Percentiles rank a stretch among this genome's conserved stretches.
These are phyloP conservation scores for Lamprologus sp. DNA, from an alignment of 2,113 vertebrate genomes.

Conservation along the genomic window DNA sequence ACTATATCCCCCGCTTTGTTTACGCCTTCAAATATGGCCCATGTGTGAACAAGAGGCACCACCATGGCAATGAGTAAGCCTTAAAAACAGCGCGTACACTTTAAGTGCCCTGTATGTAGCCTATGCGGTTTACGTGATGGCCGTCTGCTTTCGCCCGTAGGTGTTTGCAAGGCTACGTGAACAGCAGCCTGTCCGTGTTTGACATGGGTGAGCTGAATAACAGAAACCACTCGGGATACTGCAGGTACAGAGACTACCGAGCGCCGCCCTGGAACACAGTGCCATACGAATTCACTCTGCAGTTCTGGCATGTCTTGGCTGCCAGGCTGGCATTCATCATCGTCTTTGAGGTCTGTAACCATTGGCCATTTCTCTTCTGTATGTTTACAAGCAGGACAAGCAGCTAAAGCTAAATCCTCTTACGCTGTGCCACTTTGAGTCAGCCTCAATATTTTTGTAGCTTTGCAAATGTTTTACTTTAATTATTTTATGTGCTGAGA, in stretches of 20 bases:
- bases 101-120: not conserved
- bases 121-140: not conserved
- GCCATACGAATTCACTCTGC: slow-evolving; percentile 92
- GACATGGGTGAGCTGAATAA: slow-evolving; percentile 80
- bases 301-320: slow-evolving; percentile 96
- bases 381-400: slow-evolving; percentile 42
- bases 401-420: slow-evolving; percentile 39
- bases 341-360: slow-evolving; percentile 88
- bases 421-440: not conserved
- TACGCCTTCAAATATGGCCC: slow-evolving; percentile 96
- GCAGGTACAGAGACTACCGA: slow-evolving; percentile 96
- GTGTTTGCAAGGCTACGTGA: slow-evolving; percentile 92
- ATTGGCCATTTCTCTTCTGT: not conserved
- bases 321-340: slow-evolving; percentile 96
- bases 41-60: slow-evolving; percentile 81
- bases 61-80: slow-evolving; percentile 70
- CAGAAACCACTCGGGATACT: slow-evolving; percentile 76
- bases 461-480: not conserved
- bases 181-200: slow-evolving; percentile 94
- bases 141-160: slow-evolving; percentile 52
- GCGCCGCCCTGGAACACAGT: slow-evolving; percentile 84
- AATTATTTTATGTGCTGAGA: not conserved
- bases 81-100: not conserved
- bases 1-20: slow-evolving; percentile 98
- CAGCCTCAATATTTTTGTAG: not conserved